Evolutionary conservation across 2,888 invertebrate species (phyloP), one percentile per base, ranked within the genome.

Genomic region (Cotesia congregata): DNA sequence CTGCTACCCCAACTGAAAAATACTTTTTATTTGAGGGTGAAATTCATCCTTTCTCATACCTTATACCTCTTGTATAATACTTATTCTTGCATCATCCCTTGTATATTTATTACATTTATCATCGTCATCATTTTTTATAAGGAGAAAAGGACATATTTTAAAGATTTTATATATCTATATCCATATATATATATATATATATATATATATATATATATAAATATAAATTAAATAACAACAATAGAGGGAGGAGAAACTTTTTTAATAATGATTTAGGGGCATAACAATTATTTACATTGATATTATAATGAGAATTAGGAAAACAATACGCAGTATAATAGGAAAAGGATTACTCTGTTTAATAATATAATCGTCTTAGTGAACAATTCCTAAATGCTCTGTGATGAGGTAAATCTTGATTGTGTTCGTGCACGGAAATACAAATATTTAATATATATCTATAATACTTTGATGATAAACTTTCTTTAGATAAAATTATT

Each of bases 1-100:
- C 76, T 68, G 30, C 61, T 77, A 69, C 72, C 74, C 15, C n/a
- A 74, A 59, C 60, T 74, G 74, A 60, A 59, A 74, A 68, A 74
- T 59, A 68, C 74, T 74, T 74, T 73, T 74, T 67, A 67, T 39
- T 59, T n/a, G 60, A 68, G 74, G 74, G 67, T 74, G 61, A 74
- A 68, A 9, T 73, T 59, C 65, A 67, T 50, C 65, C 62, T 64
- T 40, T 50, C 50, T 50, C 50, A 50, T 50, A 12, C 50, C 50
- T 12, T 12, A 6, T 69, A 5, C 69, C 20, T 41, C 41, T 41
- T 69, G 12, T 69, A 17, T 69, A 17, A 38, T 59, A 15, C 40
- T 62, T 38, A 20, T 67, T 20, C 67, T 38, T 67, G 7, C 67
- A 67, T 67, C 67, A 67, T 67, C 67, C 12, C 50, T 12, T 50